Evolutionary conservation across 1,140 invertebrate genomes (phyloP).

Genomic region (Drosophila repletoides): DNA sequence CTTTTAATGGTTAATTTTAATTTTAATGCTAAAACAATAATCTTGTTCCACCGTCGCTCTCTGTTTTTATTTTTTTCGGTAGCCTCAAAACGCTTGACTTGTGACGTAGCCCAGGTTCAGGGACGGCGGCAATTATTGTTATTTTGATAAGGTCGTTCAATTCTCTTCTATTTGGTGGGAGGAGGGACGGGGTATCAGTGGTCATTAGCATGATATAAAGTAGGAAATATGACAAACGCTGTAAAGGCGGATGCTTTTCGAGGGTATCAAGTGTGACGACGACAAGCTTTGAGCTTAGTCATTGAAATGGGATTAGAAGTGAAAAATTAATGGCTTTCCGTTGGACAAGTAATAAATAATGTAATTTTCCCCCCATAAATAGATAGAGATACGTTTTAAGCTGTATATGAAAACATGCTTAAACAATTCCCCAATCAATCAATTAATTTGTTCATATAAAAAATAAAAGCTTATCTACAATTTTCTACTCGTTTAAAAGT

Average conservation of each 20-base stretch:
- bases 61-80: neutral
- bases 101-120: conserved; percentile 54
- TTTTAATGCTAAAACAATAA: conserved; percentile 33
- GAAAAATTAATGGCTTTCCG: conserved; percentile 15
- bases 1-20: neutral
- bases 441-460: conserved; percentile 11
- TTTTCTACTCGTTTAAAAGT: neutral
- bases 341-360: conserved; percentile 26
- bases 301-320: conserved; percentile 41
- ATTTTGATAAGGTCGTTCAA: conserved; percentile 17
- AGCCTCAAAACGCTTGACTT: conserved; percentile 12
- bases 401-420: neutral
- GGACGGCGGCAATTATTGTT: conserved; percentile 41
- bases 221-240: conserved; percentile 22
- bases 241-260: conserved; percentile 62
- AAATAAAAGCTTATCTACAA: conserved; percentile 27
- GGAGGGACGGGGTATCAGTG: conserved; percentile 8
- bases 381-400: neutral
- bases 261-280: conserved; percentile 40
- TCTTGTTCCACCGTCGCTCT: neutral
- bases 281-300: conserved; percentile 27
- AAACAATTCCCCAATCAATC: conserved; percentile 16
- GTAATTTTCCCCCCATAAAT: neutral
- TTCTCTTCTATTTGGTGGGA: neutral
- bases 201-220: conserved; percentile 60